Percentiles rank a stretch among this genome's conserved stretches.
Evolutionary conservation across 2,888 invertebrate genomes (phyloP).

Genomic region (Aethes cnicana): DNA sequence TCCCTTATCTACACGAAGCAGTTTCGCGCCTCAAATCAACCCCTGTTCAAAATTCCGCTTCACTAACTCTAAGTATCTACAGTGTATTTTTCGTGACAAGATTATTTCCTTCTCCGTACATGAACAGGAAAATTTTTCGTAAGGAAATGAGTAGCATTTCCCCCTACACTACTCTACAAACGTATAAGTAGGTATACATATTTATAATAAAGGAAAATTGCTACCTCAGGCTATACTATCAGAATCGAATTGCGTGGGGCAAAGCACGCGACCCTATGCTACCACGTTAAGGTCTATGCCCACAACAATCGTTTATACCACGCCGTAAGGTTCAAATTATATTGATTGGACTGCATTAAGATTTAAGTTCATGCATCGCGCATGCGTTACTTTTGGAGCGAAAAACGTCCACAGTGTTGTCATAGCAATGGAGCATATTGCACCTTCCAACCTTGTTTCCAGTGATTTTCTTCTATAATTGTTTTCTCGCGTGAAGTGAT

Average conservation of each 20-base stretch:
- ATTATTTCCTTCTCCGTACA: constrained; percentile 8
- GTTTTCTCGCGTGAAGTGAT: constrained; percentile 36
- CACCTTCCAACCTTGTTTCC: constrained; percentile 43
- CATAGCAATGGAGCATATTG: constrained; percentile 62
- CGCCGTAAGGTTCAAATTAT: constrained; percentile 42
- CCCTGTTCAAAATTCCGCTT: constrained; percentile 4
- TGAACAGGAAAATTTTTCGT: constrained; percentile 9
- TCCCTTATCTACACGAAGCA: constrained; percentile 36
- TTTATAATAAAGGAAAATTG: constrained; percentile 72
- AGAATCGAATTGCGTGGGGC: constrained; percentile 55
- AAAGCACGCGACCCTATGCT: constrained; percentile 55
- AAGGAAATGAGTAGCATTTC: constrained; percentile 60
- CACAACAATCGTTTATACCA: constrained; percentile 28
- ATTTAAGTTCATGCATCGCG: constrained; percentile 47
- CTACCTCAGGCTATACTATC: constrained; percentile 66
- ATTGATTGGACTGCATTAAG: constrained; percentile 24
- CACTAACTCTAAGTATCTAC: no score
- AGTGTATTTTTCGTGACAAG: constrained; percentile 5
- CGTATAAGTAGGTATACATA: constrained; percentile 39
- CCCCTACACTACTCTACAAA: constrained; percentile 36
- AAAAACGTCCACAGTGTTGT: constrained; percentile 70
- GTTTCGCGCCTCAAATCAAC: constrained; percentile 1
- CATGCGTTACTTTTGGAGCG: constrained; percentile 79
- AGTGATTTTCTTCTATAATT: constrained; percentile 32
- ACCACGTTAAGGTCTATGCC: constrained; percentile 22